Evolutionary conservation across 2,888 invertebrate species (phyloP), one percentile per base, ranked within the genome.

Genomic region (Tipula confusa): DNA sequence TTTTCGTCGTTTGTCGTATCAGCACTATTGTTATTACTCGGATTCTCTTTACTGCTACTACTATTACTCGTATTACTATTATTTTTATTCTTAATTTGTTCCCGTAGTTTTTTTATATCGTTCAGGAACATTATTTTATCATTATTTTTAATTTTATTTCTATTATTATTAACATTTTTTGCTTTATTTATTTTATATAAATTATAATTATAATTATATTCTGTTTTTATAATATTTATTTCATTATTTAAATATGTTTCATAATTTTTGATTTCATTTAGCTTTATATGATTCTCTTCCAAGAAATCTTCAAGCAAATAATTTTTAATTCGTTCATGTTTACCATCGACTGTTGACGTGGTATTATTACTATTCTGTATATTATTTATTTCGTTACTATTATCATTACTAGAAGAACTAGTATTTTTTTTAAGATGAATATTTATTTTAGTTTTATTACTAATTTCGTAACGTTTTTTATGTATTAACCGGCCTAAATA

Each of bases 221-320:
- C 86, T 82, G 88, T 87, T 6, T 89, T 86, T 82, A 89, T 85
- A 9, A 87, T 86, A 18, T 88, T 86, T 84, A 88, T 88, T 82
- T 87, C 86, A 29, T 87, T 87, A 11, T 89, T 86, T 82, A 87
- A 87, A 18, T 87, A 89, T 1, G 88, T 89, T 84, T 88, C 87
- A 43, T 87, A 87, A 84, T 88, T 88, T 4, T 87, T 86, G 87
- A 90, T 87, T 80, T 88, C 87, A 64, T 87, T 88, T 86, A 88
- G 88, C 64, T 89, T 88, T 7, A 89, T 86, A 84, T 87, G 87
- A 81, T 89, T 88, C 84, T 91, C 90, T 9, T 90, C 89, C 0
- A 89, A 86, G 84, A 90, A 91, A 83, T 90, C 90, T 85, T 92
- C 92, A 2, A 92, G 89, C 0, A 92, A 91, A 83, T 91, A 92